Evolutionary conservation across 2,888 invertebrate genomes (phyloP), one percentile per base, ranked within the genome.

Genomic region (Diarsia dahlii): DNA sequence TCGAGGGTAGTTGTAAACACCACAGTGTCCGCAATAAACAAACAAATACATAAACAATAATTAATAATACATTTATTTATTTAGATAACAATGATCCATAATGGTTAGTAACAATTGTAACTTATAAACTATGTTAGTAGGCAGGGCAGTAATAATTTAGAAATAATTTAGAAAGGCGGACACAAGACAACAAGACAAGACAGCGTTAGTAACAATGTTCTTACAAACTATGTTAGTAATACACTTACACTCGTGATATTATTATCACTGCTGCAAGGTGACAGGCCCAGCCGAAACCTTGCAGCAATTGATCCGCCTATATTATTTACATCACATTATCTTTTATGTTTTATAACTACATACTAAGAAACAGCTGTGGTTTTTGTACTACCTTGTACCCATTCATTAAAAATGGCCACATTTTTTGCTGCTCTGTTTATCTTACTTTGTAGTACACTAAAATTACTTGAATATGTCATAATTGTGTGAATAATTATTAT

Each of bases 401-500:
- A 20, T 56, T 58, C 0, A 60, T 74, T 67, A 67, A 76, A 76
- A 76, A 72, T 62, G 28, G 20, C 54, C 13, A 28, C 28, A 28
- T 52, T 71, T 58, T 52, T 46, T 2, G 4, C 56, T 9, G 13
- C 18, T 58, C 75, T 54, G 3, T 84, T 64, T 54, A 28, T 20
- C n/a, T 75, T 63, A 81, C 58, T 71, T 45, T 23, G 71, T 63
- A 46, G 34, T 20, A n/a, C 20, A 58, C 3, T 72, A 48, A 45
- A 65, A 74, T 70, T 46, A 72, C 50, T 39, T 39, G 10, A n/a
- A 12, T 54, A 70, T 39, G n/a, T 39, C 18, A 50, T 58, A 65
- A 80, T 84, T 74, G 13, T 48, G n/a, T 20, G 18, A 6, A 28
- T 50, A 52, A 71, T 78, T 68, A 58, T 54, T 52, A 48, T 39